These are phyloP conservation scores for Galago senegalensis DNA, from an alignment of 2,797 vertebrate genomes.

Conservation along the genomic window DNA sequence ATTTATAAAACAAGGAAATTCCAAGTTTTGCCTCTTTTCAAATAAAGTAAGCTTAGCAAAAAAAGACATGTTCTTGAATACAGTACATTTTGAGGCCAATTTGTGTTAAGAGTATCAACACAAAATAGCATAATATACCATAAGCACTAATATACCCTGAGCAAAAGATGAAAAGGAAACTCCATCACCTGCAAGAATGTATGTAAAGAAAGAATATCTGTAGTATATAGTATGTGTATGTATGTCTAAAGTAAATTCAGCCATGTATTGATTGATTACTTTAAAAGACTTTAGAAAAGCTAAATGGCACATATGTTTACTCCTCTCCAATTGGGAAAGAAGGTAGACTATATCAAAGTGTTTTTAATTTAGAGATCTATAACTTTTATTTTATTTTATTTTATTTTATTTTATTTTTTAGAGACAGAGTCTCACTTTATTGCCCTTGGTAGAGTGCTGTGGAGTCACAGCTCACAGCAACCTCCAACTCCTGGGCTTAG, in stretches of 20 bases:
- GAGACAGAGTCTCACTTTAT: too few relatives aligned
- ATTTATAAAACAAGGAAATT: neutral
- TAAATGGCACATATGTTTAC: neutral
- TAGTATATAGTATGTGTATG: neutral
- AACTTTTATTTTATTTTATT: neutral
- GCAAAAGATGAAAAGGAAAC: slow-evolving; percentile 31
- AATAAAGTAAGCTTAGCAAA: neutral
- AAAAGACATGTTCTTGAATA: neutral
- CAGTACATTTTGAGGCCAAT: neutral
- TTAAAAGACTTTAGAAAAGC: slow-evolving; percentile 20
- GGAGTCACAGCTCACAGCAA: too few relatives aligned
- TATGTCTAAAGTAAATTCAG: neutral
- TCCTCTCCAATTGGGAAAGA: neutral
- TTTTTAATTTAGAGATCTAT: slow-evolving; percentile 14
- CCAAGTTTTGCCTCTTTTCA: neutral
- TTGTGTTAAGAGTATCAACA: neutral
- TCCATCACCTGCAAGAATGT: neutral
- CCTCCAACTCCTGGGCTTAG: too few relatives aligned
- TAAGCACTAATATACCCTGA: slow-evolving; percentile 27
- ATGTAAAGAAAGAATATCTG: neutral
- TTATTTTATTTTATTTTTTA: too few relatives aligned
- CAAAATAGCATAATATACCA: slow-evolving; percentile 1
- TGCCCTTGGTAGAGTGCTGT: too few relatives aligned
- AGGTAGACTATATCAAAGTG: neutral
- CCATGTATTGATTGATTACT: neutral